Conservation (phyloP, 2,888 invertebrate species). For the Agrenia bidenticulata region DNA sequence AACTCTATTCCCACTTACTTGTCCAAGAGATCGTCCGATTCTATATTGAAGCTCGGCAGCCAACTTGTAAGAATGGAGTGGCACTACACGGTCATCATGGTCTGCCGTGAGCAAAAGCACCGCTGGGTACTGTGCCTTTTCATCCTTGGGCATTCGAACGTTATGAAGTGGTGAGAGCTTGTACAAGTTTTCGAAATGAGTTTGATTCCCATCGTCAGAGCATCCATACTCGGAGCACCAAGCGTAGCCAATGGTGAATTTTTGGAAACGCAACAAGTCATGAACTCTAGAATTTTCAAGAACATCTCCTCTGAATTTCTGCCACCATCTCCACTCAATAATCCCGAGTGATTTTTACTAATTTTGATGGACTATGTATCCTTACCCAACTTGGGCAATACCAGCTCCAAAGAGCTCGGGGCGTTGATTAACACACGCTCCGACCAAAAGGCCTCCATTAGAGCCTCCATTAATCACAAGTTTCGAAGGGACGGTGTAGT, state of each 20-base stretch:
- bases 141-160: slow-evolving; percentile 65
- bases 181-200: slow-evolving; percentile 79
- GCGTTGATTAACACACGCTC: slow-evolving; percentile 91
- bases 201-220: slow-evolving; percentile 71
- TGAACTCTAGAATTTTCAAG: slow-evolving; percentile 68
- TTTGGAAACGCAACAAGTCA: slow-evolving; percentile 96
- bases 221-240: slow-evolving; percentile 96
- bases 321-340: too few species aligned
- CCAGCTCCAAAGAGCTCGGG: slow-evolving; percentile 92
- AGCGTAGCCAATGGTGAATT: slow-evolving; percentile 95
- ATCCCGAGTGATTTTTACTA: too few species aligned
- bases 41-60: slow-evolving; percentile 84
- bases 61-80: slow-evolving; percentile 93
- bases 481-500: slow-evolving; percentile 74
- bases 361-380: background rate
- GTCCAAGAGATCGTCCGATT: slow-evolving; percentile 64
- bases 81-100: slow-evolving; percentile 98
- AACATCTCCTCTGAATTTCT: too few species aligned
- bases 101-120: slow-evolving; percentile 91
- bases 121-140: slow-evolving; percentile 77
- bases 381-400: slow-evolving; percentile 90
- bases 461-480: slow-evolving; percentile 67
- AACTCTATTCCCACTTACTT: slow-evolving; percentile 45
- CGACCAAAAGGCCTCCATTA: slow-evolving; percentile 93
- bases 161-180: slow-evolving; percentile 95